Base-by-base conservation (phyloP, 2,797 vertebrate genomes). In the Myotis planiceps region DNA sequence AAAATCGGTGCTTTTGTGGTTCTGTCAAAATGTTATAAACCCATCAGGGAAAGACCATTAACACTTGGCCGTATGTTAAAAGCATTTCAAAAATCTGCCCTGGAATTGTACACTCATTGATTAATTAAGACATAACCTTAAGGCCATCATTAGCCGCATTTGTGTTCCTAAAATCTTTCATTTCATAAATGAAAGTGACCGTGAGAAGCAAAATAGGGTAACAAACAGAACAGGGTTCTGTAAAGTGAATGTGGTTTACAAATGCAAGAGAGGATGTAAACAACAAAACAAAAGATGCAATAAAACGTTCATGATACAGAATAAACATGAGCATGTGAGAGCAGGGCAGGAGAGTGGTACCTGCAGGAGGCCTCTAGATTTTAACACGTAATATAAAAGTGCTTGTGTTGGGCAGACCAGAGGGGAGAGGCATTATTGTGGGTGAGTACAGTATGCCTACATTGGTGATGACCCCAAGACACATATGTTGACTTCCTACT, bases 1-100 rank as follows among this genome's bases (percentile, higher is more conserved):
- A 76, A 94, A 94, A 39, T 51, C 68, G 37, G 8, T 85, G 60
- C 45, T 92, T 95, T 96, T 51, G 21, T 27, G 39, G 6, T 84
- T 90, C 18, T 37, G 65, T 71, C 18, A 85, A 88, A 75, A 93
- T 60, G 12, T 76, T 86, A 34, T 12, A 9, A 27, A 53, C 14
- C 39, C 15, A 47, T 18, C 32, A 93, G 39, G 60, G 65, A 82
- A 86, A 90, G 65, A 60, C 47, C 23, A 79, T 75, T 78, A 90
- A 90, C 42, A 75, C 71, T 25, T 9, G 58, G 39, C 69, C 74
- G 14, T 82, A 92, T 69, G 63, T 75, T 34, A 76, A 89, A 81
- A 83, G 63, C 9, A 79, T 69, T 91, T 74, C n/a, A 60, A 45
- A 92, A 69, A 60, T 85, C 32, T 85, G 14, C 69, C 37, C 2